Conservation (phyloP, 1,140 invertebrate genomes). For the Diuraphis noxia region DNA sequence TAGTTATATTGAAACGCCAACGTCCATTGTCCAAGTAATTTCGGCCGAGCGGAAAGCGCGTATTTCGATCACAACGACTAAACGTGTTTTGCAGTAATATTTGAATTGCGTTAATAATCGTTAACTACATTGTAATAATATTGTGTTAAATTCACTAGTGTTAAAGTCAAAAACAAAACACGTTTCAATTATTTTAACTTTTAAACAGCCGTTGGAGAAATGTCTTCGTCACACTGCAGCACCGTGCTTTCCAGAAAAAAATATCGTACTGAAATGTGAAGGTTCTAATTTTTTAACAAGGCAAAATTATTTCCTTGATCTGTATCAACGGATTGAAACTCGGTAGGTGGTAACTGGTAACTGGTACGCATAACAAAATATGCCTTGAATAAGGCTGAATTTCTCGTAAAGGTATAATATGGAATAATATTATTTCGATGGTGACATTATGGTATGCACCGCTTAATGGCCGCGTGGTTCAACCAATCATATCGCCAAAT, state of each 20-base stretch:
- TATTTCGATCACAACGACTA: background rate
- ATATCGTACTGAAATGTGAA: background rate
- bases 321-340: background rate
- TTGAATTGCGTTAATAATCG: too few species aligned
- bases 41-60: background rate
- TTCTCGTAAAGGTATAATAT: background rate
- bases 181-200: too few species aligned
- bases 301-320: too few species aligned
- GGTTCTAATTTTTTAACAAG: background rate
- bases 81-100: background rate
- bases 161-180: background rate
- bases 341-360: background rate
- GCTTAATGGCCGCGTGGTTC: background rate
- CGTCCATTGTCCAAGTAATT: background rate
- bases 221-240: background rate
- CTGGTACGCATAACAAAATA: background rate
- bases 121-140: too few species aligned
- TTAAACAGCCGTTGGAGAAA: background rate
- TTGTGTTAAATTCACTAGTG: background rate
- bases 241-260: background rate
- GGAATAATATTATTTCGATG: background rate
- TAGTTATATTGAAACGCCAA: too few species aligned
- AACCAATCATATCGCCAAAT: background rate
- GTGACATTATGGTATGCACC: background rate
- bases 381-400: background rate